A percentile compares a stretch with the other conserved stretches of the same genome.
Conservation (phyloP, 30 jellyfish, hydroid and myxozoan species). For the Cassiopea xamachana region DNA sequence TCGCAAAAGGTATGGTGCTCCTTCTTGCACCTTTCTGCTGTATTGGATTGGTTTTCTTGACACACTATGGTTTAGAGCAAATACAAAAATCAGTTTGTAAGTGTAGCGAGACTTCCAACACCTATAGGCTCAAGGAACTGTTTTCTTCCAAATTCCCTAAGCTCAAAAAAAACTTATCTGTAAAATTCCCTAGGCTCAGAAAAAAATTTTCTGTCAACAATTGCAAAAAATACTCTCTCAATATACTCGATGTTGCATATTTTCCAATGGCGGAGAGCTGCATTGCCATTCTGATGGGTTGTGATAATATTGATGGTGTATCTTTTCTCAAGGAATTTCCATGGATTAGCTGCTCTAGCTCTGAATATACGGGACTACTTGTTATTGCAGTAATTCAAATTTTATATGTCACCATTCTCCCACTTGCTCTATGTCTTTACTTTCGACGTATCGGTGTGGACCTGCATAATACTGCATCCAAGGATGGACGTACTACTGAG, state of each 20-base stretch:
- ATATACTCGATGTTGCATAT: conserved; percentile 53
- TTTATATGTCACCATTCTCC: conserved; percentile 45
- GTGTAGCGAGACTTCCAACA: too few relatives aligned
- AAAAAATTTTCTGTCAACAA: too few relatives aligned
- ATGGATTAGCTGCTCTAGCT: conserved; percentile 43
- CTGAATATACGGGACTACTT: neutral
- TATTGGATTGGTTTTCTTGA: neutral
- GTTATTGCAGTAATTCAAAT: conserved; percentile 22
- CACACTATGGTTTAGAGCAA: neutral
- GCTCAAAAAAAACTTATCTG: too few relatives aligned
- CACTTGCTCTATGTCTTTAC: conserved; percentile 9
- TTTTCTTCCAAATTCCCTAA: too few relatives aligned
- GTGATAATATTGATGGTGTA: conserved; percentile 28
- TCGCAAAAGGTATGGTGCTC: neutral
- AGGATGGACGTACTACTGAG: too few relatives aligned
- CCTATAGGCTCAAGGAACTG: too few relatives aligned
- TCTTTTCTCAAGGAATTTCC: conserved; percentile 35
- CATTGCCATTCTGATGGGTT: conserved; percentile 33
- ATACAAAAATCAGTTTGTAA: too few relatives aligned
- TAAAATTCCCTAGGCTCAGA: too few relatives aligned
- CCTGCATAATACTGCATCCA: too few relatives aligned
- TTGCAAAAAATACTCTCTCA: conserved; percentile 22
- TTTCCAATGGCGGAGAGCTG: conserved; percentile 35
- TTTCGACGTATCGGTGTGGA: conserved; percentile 12
- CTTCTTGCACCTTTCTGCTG: neutral